These are phyloP conservation scores for Gallinago paraguaiae DNA, from an alignment of 2,113 vertebrate species.

Conservation along the genomic window DNA sequence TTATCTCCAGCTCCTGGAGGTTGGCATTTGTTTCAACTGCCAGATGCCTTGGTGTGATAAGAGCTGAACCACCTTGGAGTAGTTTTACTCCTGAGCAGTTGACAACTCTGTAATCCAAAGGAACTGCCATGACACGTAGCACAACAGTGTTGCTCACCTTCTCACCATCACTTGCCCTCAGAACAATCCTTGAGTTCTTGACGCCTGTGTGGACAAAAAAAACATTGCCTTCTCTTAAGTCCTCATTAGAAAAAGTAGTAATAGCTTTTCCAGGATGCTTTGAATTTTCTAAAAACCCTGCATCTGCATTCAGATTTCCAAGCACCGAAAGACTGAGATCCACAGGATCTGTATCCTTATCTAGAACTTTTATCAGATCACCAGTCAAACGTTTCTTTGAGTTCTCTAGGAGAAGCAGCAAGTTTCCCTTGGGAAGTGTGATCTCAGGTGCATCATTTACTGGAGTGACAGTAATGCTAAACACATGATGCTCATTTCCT, in stretches of 20 bases:
- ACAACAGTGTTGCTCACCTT: constrained; percentile 90
- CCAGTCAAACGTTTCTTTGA: constrained; percentile 83
- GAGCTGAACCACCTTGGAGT: constrained; percentile 74
- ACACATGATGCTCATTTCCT: constrained; percentile 73
- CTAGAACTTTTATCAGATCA: constrained; percentile 79
- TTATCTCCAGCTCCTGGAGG: constrained; percentile 76
- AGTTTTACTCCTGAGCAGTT: constrained; percentile 81
- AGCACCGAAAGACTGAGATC: constrained; percentile 83
- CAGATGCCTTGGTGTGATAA: constrained; percentile 80
- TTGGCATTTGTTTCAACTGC: constrained; percentile 81
- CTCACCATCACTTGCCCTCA: constrained; percentile 88
- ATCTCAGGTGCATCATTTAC: constrained; percentile 88
- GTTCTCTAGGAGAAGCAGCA: constrained; percentile 85
- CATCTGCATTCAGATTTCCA: constrained; percentile 83
- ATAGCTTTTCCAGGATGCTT: constrained; percentile 76
- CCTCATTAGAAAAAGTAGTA: constrained; percentile 78
- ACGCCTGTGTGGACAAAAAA: constrained; percentile 84
- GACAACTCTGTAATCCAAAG: constrained; percentile 81
- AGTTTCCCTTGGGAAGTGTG: constrained; percentile 83
- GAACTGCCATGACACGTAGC: constrained; percentile 81
- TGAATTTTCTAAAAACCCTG: constrained; percentile 86
- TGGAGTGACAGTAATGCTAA: constrained; percentile 81
- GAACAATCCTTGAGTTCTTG: constrained; percentile 85
- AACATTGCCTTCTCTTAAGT: constrained; percentile 80
- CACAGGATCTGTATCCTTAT: constrained; percentile 79